Evolutionary conservation across 2,797 vertebrate species (phyloP).

Genomic region (Lepus oiostolus): DNA sequence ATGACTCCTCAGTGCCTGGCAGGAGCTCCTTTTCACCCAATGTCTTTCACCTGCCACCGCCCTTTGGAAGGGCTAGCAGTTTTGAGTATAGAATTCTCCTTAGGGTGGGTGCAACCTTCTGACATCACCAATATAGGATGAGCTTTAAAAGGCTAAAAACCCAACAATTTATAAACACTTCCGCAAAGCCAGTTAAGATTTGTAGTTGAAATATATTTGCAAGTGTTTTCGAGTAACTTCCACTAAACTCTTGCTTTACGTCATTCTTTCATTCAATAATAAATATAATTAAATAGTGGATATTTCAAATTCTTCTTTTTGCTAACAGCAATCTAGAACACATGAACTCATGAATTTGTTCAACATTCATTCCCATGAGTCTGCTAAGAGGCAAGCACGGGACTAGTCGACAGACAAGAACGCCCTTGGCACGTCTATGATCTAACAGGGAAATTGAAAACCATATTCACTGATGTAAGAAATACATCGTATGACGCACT

Average conservation of each 20-base stretch:
- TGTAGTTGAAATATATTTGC: neutral
- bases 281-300: neutral
- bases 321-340: neutral
- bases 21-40: too few species aligned
- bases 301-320: neutral
- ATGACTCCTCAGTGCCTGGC: neutral
- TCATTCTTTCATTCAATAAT: neutral
- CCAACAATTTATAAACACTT: neutral
- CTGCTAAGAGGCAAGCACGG: neutral
- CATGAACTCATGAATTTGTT: neutral
- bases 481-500: neutral
- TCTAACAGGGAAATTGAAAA: neutral
- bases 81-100: neutral
- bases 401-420: neutral
- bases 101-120: fast-evolving
- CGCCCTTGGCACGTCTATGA: neutral
- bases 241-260: neutral
- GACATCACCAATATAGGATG: neutral
- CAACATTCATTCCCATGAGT: neutral
- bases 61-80: neutral
- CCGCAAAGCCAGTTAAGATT: neutral
- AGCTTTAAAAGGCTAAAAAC: neutral
- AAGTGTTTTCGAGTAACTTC: conserved; percentile 1
- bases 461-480: neutral
- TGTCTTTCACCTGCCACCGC: too few species aligned